Evolutionary conservation across 2,888 invertebrate genomes (phyloP).

Genomic region (Tillus elongatus): DNA sequence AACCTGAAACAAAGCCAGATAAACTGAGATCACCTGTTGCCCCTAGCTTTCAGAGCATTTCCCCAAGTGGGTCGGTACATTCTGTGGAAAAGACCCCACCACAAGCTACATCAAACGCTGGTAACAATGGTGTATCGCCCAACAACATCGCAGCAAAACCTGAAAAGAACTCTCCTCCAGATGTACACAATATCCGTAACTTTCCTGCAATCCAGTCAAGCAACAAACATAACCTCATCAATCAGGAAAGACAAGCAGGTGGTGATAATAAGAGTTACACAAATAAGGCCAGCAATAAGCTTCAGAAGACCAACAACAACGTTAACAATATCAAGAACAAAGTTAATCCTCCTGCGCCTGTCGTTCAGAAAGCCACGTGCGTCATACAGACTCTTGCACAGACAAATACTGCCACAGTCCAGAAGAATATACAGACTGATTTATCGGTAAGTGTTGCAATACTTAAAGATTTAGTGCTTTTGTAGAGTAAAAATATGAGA

Average conservation of each 20-base stretch:
- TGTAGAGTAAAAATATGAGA: too few relatives aligned
- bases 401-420: too few relatives aligned
- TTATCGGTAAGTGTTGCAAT: conserved; percentile 27
- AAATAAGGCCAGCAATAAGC: conserved; percentile 18
- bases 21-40: neutral
- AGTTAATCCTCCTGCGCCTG: too few relatives aligned
- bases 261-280: conserved; percentile 17
- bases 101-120: neutral
- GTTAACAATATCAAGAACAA: conserved; percentile 14
- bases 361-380: too few relatives aligned
- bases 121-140: conserved; percentile 8
- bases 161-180: conserved; percentile 21
- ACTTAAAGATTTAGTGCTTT: neutral
- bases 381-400: too few relatives aligned
- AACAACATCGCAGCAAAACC: neutral
- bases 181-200: conserved; percentile 33
- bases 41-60: neutral
- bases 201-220: conserved; percentile 33
- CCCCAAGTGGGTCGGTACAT: neutral
- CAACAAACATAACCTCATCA: conserved; percentile 8
- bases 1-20: neutral
- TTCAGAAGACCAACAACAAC: conserved; percentile 16
- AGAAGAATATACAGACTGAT: conserved; percentile 26
- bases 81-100: neutral
- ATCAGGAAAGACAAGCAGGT: neutral